Conservation (phyloP, 2,888 invertebrate genomes). For the Macrophya annulata region DNA sequence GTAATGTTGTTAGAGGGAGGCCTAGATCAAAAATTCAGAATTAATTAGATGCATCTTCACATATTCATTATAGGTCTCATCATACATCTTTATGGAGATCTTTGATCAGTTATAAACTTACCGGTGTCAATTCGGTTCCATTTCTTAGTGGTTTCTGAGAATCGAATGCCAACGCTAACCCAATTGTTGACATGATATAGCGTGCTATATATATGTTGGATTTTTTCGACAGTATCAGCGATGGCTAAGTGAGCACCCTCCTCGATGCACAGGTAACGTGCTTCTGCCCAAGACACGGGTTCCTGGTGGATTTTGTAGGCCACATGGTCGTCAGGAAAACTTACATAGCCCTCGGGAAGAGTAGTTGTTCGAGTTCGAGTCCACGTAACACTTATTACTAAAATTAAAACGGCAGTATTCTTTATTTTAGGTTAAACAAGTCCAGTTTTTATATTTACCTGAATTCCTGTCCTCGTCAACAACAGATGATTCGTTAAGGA, state of each 20-base stretch:
- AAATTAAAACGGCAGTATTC: background rate
- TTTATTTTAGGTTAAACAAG: background rate
- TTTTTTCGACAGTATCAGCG: background rate
- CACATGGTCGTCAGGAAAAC: background rate
- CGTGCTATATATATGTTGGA: background rate
- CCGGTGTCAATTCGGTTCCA: background rate
- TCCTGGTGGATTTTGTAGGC: background rate
- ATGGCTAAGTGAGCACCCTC: background rate
- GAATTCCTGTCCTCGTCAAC: background rate
- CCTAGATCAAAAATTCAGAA: no score
- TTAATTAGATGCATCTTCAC: no score
- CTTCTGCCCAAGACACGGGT: background rate
- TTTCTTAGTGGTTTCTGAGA: background rate
- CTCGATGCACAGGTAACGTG: background rate
- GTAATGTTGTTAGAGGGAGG: no score
- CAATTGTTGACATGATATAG: background rate
- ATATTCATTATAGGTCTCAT: no score
- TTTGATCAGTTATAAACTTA: background rate
- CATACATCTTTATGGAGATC: no score
- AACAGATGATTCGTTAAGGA: background rate
- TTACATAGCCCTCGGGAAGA: background rate
- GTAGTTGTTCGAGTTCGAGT: no score
- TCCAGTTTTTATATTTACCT: background rate
- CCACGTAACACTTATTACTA: background rate
- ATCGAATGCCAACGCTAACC: background rate